These are phyloP conservation scores for Gastrophysa polygoni DNA, from an alignment of 2,888 invertebrate species.

Conservation along the genomic window DNA sequence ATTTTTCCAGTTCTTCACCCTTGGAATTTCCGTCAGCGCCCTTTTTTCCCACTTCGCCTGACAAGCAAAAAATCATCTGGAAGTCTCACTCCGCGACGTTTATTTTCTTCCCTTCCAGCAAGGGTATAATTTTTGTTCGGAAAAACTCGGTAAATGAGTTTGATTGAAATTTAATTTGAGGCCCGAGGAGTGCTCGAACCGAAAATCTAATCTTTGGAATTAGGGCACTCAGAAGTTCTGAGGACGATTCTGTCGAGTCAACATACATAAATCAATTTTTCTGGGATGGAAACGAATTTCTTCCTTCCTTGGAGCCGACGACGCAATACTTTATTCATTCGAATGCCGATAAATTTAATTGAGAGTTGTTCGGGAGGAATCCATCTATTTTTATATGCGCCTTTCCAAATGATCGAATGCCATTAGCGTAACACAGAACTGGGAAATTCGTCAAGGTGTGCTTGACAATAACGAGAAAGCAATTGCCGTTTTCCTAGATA, in stretches of 20 bases:
- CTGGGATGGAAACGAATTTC: not conserved
- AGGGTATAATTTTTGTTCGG: slow-evolving; percentile 4
- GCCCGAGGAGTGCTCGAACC: not conserved
- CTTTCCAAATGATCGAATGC: too few species aligned
- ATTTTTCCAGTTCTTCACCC: not conserved
- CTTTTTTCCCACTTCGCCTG: not conserved
- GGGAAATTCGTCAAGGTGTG: too few species aligned
- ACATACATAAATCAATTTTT: slow-evolving; percentile 1
- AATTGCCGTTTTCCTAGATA: too few species aligned
- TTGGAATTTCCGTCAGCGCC: not conserved
- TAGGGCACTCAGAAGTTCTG: not conserved
- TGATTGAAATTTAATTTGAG: slow-evolving; percentile 12
- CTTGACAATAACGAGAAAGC: too few species aligned
- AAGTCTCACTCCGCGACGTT: not conserved
- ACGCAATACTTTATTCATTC: not conserved
- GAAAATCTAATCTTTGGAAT: slow-evolving; percentile 10
- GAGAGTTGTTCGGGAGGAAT: too few species aligned
- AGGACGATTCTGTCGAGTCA: not conserved
- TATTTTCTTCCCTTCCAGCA: not conserved
- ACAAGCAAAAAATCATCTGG: not conserved
- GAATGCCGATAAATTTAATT: not conserved
- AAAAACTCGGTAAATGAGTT: slow-evolving; percentile 8
- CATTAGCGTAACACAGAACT: too few species aligned
- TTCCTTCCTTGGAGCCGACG: not conserved
- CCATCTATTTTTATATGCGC: too few species aligned